These are phyloP conservation scores for Tolmerus cingulatus DNA, from an alignment of 2,888 invertebrate genomes.

Conservation along the genomic window DNA sequence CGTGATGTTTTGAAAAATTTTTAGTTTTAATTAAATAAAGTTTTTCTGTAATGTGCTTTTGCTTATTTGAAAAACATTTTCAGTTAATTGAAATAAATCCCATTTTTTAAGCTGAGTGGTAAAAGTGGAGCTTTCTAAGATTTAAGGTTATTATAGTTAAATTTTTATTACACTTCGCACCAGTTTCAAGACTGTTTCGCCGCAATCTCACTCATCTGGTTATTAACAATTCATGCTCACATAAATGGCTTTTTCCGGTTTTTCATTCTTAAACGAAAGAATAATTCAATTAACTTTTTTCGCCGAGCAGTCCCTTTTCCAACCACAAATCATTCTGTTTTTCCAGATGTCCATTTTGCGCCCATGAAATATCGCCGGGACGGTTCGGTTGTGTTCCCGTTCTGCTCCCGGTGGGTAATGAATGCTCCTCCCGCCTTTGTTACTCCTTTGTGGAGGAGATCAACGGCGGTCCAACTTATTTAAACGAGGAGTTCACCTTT, in stretches of 20 bases:
- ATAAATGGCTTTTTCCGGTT: background rate
- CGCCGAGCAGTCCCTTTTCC: background rate
- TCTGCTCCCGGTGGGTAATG: background rate
- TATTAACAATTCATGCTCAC: background rate
- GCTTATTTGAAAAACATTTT: no score
- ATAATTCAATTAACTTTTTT: background rate
- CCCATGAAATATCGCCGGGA: background rate
- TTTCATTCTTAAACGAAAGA: background rate
- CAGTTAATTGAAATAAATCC: no score
- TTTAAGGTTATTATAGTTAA: no score
- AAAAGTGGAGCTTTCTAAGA: no score
- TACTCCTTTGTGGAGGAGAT: constrained; percentile 2
- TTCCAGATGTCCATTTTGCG: background rate
- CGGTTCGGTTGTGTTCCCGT: background rate
- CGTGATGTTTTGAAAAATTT: no score
- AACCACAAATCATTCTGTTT: background rate
- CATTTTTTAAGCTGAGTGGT: no score
- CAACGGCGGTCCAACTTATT: background rate
- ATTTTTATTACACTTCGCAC: background rate
- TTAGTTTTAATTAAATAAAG: no score
- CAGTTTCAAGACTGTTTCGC: background rate
- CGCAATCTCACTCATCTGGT: background rate
- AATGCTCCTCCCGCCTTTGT: background rate
- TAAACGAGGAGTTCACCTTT: constrained; percentile 14
- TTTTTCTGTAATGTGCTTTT: no score